A percentile compares a stretch with the other conserved stretches of the same genome.
Conservation (phyloP, 1,140 invertebrate genomes). For the Nomia melanderi region DNA sequence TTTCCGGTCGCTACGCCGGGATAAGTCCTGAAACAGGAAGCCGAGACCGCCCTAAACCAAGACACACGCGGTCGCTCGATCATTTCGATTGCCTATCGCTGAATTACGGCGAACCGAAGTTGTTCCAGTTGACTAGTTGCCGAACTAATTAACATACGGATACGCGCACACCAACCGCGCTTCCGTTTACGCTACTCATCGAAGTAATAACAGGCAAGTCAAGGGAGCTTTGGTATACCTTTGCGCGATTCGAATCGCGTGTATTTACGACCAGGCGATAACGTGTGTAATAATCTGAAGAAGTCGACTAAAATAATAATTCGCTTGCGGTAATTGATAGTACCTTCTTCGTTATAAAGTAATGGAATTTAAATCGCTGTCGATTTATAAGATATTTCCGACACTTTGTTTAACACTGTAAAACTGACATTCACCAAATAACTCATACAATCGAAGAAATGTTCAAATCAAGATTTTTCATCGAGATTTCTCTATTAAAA, state of each 20-base stretch:
- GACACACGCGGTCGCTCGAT: conserved; percentile 9
- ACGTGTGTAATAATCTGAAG: neutral
- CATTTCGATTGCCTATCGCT: conserved; percentile 17
- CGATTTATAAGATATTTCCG: too few relatives aligned
- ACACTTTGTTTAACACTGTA: too few relatives aligned
- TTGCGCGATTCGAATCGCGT: conserved; percentile 20
- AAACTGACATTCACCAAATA: too few relatives aligned
- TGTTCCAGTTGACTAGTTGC: conserved; percentile 10
- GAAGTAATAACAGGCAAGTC: conserved; percentile 27
- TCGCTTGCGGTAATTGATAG: too few relatives aligned
- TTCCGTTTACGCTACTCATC: conserved; percentile 29
- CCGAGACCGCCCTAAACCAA: neutral
- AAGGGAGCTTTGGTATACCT: neutral
- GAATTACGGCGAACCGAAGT: neutral
- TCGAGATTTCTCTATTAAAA: too few relatives aligned
- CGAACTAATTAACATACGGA: conserved; percentile 40
- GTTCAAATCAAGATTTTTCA: too few relatives aligned
- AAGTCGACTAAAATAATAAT: too few relatives aligned
- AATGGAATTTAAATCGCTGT: too few relatives aligned
- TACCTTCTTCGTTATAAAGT: too few relatives aligned
- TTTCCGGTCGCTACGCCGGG: too few relatives aligned
- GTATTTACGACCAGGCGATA: conserved; percentile 18
- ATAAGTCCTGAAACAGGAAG: too few relatives aligned
- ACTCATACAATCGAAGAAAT: too few relatives aligned
- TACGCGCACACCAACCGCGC: neutral